Conservation (phyloP, 2,888 invertebrate genomes). For the Baccha elongata region DNA sequence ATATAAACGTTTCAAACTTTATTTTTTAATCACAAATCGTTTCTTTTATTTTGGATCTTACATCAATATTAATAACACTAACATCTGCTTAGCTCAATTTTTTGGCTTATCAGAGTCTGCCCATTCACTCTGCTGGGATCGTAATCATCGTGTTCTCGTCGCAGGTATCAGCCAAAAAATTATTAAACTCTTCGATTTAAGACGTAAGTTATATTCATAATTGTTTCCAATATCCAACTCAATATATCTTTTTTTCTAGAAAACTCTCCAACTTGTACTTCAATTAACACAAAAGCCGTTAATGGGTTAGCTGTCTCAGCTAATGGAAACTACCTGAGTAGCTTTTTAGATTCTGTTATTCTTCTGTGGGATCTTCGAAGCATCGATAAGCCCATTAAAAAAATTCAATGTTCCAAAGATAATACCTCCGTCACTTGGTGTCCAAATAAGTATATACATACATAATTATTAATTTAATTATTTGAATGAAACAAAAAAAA, state of each 20-base stretch:
- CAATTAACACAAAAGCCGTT: slow-evolving; percentile 88
- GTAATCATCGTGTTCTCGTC: slow-evolving; percentile 88
- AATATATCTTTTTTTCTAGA: slow-evolving; percentile 83
- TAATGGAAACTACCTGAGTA: slow-evolving; percentile 90
- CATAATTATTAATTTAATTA: too few species aligned
- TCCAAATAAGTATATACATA: slow-evolving; percentile 88
- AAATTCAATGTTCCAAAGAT: slow-evolving; percentile 85
- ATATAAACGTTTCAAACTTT: too few species aligned
- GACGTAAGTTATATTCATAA: slow-evolving; percentile 86
- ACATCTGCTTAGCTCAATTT: slow-evolving; percentile 83
- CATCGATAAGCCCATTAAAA: slow-evolving; percentile 91
- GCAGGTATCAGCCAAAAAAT: slow-evolving; percentile 96
- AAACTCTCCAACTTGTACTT: slow-evolving; percentile 84
- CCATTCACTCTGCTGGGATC: slow-evolving; percentile 93
- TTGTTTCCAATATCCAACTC: not conserved
- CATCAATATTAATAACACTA: too few species aligned
- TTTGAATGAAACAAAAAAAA: slow-evolving; percentile 14
- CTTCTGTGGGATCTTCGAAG: slow-evolving; percentile 94
- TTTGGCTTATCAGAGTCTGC: slow-evolving; percentile 92
- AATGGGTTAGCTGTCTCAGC: slow-evolving; percentile 92
- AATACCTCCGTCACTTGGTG: slow-evolving; percentile 92
- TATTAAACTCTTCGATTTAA: slow-evolving; percentile 93
- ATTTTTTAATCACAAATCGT: too few species aligned
- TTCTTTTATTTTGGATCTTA: too few species aligned
- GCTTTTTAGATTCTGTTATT: slow-evolving; percentile 91